phyloP scores from a whole-genome alignment of 1,140 invertebrate species.

The Araneus ventricosus region DNA sequence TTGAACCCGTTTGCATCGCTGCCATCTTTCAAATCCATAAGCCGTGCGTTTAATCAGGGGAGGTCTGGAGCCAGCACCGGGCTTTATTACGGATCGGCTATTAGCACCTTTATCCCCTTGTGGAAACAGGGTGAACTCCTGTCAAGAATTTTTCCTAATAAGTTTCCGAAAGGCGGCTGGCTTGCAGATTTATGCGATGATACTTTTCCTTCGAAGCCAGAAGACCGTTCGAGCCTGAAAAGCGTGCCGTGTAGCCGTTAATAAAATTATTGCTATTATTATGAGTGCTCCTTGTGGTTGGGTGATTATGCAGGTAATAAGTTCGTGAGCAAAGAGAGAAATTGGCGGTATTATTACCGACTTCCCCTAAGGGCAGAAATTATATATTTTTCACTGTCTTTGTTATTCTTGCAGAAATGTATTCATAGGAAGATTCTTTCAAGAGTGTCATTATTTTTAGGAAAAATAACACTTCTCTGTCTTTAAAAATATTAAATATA shows the following conservation, averaged over 20 bases:
- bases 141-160: constrained; percentile 41
- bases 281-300: constrained; percentile 4
- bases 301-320: not conserved
- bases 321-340: not conserved
- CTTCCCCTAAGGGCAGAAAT: not conserved
- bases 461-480: no score
- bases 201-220: not conserved
- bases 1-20: constrained; percentile 44
- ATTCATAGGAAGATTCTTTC: not conserved
- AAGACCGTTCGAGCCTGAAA: not conserved
- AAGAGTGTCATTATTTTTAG: not conserved
- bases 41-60: constrained; percentile 44
- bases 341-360: not conserved
- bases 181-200: constrained; percentile 28
- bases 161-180: constrained; percentile 18
- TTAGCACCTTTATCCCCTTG: constrained; percentile 51
- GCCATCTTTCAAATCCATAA: constrained; percentile 67
- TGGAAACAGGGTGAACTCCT: constrained; percentile 29
- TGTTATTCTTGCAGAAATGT: not conserved
- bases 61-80: constrained; percentile 16
- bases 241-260: not conserved
- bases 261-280: constrained; percentile 33
- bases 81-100: constrained; percentile 60
- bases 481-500: no score
- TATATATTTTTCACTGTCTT: not conserved